Conservation (phyloP, 1,140 invertebrate genomes). For the Caenorhabditis brenneri region DNA sequence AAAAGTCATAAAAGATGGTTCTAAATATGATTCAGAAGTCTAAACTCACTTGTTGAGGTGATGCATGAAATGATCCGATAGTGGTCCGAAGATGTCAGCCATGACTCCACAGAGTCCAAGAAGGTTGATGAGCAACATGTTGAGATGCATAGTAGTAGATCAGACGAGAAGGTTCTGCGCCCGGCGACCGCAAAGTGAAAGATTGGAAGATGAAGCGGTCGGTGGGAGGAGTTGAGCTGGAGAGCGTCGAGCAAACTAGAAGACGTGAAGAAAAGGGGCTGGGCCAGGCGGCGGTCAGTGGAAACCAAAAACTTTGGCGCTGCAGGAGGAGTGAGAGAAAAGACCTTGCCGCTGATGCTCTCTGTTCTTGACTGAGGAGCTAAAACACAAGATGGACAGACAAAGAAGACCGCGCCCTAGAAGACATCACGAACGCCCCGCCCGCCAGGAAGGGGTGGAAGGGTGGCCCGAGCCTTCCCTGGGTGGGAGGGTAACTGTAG, state of each 20-base stretch:
- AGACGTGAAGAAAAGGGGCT: constrained; percentile 38
- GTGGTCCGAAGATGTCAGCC: constrained; percentile 9
- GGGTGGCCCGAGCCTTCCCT: not conserved
- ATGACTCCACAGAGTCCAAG: not conserved
- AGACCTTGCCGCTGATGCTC: not conserved
- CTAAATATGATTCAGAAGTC: not conserved
- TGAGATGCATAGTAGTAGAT: not conserved
- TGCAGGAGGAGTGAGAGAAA: not conserved
- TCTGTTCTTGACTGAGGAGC: not conserved
- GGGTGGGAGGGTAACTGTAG: not conserved
- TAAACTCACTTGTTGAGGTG: constrained; percentile 27
- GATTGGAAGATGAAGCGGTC: constrained; percentile 33
- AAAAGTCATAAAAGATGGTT: too few species aligned
- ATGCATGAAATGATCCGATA: constrained; percentile 11
- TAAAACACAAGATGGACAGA: constrained; percentile 39
- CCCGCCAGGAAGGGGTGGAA: not conserved
- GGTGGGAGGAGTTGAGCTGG: constrained; percentile 21
- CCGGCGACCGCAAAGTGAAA: constrained; percentile 14
- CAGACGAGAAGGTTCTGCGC: not conserved
- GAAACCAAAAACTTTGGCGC: constrained; percentile 22
- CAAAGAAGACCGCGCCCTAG: not conserved
- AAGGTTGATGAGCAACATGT: not conserved
- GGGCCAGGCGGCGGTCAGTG: constrained; percentile 31
- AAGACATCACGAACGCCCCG: constrained; percentile 16
- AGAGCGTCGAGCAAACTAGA: constrained; percentile 32